Conservation (phyloP, 2,797 vertebrate species). For the Halcyon chelicuti region DNA sequence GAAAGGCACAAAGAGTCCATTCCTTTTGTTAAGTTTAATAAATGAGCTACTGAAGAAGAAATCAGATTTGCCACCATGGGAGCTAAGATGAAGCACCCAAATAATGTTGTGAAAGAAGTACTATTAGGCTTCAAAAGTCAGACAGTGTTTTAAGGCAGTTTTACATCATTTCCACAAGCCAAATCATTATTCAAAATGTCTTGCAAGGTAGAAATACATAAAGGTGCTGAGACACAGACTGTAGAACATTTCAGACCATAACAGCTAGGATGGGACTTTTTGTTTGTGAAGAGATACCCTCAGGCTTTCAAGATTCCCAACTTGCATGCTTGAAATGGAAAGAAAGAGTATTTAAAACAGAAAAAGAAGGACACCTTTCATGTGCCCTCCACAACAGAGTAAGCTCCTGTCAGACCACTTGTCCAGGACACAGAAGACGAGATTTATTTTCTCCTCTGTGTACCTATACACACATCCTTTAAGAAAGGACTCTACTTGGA, state of each 20-base stretch:
- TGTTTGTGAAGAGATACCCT: neutral
- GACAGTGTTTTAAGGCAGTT: neutral
- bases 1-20: neutral
- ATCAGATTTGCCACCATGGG: neutral
- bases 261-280: accelerated
- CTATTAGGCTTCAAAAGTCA: neutral
- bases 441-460: neutral
- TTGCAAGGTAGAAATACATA: neutral
- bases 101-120: neutral
- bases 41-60: neutral
- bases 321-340: neutral
- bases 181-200: neutral
- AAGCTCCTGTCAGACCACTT: neutral
- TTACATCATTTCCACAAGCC: neutral
- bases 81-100: neutral
- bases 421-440: neutral
- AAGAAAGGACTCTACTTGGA: neutral
- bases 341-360: neutral
- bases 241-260: neutral
- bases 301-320: neutral
- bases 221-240: neutral
- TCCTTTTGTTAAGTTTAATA: neutral
- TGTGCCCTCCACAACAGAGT: neutral
- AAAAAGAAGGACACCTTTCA: neutral
- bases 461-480: neutral